phyloP scores from a whole-genome alignment of 2,888 invertebrate species.

The Sepiola atlantica region DNA sequence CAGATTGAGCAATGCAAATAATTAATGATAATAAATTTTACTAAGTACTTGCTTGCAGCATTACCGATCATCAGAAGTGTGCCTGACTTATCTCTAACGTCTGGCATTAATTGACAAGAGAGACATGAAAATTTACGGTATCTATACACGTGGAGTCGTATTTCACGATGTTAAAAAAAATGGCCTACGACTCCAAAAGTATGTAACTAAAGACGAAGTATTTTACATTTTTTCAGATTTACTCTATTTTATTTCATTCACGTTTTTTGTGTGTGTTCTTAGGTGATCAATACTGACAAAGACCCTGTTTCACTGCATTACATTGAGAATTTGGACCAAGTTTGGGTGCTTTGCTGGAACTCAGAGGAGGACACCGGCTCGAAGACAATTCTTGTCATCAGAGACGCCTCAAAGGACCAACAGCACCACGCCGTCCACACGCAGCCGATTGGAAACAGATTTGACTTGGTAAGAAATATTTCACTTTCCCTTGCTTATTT shows the following conservation, averaged over 20 bases:
- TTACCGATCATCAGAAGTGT: not conserved
- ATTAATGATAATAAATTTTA: not conserved
- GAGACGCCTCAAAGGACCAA: constrained; percentile 83
- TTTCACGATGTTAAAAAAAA: no score
- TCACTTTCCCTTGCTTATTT: not conserved
- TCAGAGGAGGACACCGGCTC: constrained; percentile 77
- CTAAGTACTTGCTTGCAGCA: no score
- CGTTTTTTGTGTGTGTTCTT: constrained; percentile 49
- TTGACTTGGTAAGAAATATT: constrained; percentile 79
- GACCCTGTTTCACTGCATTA: constrained; percentile 83
- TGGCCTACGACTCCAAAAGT: no score
- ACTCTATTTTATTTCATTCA: not conserved
- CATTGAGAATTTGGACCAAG: constrained; percentile 83
- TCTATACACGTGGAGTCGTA: no score
- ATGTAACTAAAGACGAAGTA: no score
- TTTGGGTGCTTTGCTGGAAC: constrained; percentile 85
- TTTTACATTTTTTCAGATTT: not conserved
- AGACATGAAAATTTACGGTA: no score
- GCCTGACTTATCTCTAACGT: not conserved
- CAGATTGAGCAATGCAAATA: no score
- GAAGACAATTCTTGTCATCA: constrained; percentile 83
- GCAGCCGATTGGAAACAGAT: constrained; percentile 84
- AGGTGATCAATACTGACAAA: constrained; percentile 84
- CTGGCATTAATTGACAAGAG: no score
- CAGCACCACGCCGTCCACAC: constrained; percentile 80